Evolutionary conservation across 1,140 invertebrate genomes (phyloP), one percentile per base, ranked within the genome.

Genomic region (Brachionus sp.): DNA sequence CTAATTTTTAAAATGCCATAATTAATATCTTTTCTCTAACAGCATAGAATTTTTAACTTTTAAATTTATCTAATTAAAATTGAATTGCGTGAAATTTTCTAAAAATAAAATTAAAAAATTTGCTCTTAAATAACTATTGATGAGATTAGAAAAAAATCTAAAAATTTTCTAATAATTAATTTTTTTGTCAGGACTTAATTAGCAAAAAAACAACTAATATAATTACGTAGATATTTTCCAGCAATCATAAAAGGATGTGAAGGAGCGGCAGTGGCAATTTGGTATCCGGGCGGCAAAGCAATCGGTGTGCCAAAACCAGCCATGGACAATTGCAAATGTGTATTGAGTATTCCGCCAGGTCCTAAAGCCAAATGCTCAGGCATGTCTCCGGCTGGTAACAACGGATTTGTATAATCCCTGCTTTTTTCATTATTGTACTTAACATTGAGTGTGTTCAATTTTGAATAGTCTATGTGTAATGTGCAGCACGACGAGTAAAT

Each of bases 341-440:
- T 13, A 16, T 78, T 78, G 12, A 80, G 12, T 23, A 80, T 35
- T 12, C 77, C 77, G 33, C 53, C 77, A 13, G 77, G 33, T 3
- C 77, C 77, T 1, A 80, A 37, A 7, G 50, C 77, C 23, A 80
- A 80, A 66, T 80, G 77, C 33, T 80, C 77, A 5, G 77, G 77
- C 19, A 39, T 23, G 57, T 98, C 97, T 25, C 97, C 97, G 62
- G 95, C 95, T 0, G 97, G 96, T 86, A 99, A 91, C 86, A 93
- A 94, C 29, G 97, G 96, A 90, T 99, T 98, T 84, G 97, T 99
- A 90, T 97, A 99, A 90, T 99, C 97, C 66, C 97, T 91, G 75
- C 95, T 97, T 90, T 99, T 99, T 91, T 99, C 97, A 90, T 99
- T 99, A 91, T 99, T 99, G 91, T 97, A 99, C 89, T 98, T 98